These are phyloP conservation scores for Gryllus longicercus DNA, from an alignment of 2,888 invertebrate genomes.

Conservation along the genomic window DNA sequence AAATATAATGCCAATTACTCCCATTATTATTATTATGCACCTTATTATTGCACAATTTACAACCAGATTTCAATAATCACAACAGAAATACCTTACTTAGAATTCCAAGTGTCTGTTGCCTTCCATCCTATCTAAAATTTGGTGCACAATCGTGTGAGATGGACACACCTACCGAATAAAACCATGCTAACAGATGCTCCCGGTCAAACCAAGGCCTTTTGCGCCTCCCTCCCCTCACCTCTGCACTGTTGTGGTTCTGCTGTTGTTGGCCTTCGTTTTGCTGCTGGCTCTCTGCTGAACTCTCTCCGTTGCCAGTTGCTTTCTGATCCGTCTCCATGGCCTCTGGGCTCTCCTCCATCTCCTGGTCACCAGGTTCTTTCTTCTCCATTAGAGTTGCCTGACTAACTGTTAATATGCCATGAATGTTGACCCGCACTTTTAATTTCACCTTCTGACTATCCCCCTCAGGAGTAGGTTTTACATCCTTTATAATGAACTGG, in stretches of 20 bases:
- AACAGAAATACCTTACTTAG: not conserved
- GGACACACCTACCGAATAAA: slow-evolving; percentile 62
- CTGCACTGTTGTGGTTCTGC: slow-evolving; percentile 51
- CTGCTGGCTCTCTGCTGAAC: slow-evolving; percentile 43
- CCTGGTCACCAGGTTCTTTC: slow-evolving; percentile 53
- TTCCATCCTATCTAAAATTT: not conserved
- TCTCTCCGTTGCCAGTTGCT: slow-evolving; percentile 44
- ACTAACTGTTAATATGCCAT: slow-evolving; percentile 86
- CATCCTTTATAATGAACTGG: slow-evolving; percentile 72
- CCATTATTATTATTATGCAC: no score
- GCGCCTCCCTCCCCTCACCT: slow-evolving; percentile 42
- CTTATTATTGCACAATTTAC: no score
- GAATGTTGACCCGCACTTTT: slow-evolving; percentile 88
- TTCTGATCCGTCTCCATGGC: slow-evolving; percentile 49
- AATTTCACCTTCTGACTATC: slow-evolving; percentile 94
- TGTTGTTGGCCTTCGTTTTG: slow-evolving; percentile 48
- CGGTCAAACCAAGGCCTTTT: slow-evolving; percentile 57
- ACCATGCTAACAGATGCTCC: slow-evolving; percentile 68
- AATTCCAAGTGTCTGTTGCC: not conserved
- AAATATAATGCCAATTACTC: no score
- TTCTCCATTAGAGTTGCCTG: slow-evolving; percentile 82
- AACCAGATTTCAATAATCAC: no score
- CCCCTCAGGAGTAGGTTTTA: slow-evolving; percentile 82
- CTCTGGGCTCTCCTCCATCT: slow-evolving; percentile 43
- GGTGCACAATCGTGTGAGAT: not conserved